Base-by-base conservation (phyloP, 1,140 invertebrate genomes). In the Ladona fulva region DNA sequence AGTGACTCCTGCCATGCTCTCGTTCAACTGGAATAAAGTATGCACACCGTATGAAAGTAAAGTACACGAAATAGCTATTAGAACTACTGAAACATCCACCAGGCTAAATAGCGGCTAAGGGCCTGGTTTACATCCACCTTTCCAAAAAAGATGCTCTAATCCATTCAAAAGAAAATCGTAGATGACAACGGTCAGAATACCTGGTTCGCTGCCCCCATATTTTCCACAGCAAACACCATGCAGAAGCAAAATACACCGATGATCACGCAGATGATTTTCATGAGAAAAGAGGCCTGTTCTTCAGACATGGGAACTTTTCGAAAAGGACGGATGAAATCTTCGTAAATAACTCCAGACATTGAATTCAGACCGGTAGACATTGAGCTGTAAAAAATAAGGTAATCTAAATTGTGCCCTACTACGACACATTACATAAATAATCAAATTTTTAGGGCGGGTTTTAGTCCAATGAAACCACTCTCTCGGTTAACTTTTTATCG, bases 291-390 rank as follows among this genome's bases (percentile, higher is more conserved):
- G 3, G 42, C 76, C 25, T 77, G 22, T 16, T 19, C 22, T 37
- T 79, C 76, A 1, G 75, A 77, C 10, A n/a, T 16, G 12, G 24
- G 42, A 10, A 12, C 24, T 25, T 74, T 74, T 19, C 25, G 12
- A 5, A 77, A 37, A 74, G n/a, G 24, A 85, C 89, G 94, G 82
- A 94, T 85, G 79, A 95, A 91, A 83, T 95, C 94, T 83, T 95
- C 92, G 76, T 94, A 86, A n/a, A 92, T 88, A 0, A 95, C 93
- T 37, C 93, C 89, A 0, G 94, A 90, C 25, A 94, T 91, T 0
- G 93, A 93, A 85, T 95, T 96, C 1, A 95, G 83, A 7, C 93
- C 92, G 6, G 94, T 93, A 0, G 93, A 95, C 16, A 95, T 86
- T 0, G 94, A 94, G 82, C 94, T 95, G 82, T 5, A 84, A 79